phyloP scores from a whole-genome alignment of 1,140 invertebrate species.

The Lordiphosa stackelbergi region DNA sequence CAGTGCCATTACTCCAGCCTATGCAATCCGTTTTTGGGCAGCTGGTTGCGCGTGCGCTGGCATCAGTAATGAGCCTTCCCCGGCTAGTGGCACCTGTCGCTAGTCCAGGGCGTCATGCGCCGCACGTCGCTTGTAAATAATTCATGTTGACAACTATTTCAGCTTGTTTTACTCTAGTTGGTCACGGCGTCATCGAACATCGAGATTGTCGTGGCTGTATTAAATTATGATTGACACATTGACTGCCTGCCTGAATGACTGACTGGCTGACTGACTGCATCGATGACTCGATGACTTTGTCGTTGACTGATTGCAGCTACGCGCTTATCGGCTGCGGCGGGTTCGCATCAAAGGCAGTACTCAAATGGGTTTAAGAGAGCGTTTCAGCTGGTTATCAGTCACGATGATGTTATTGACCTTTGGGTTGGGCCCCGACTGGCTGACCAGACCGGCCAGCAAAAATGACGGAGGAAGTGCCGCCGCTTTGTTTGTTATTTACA shows the following conservation, averaged over 20 bases:
- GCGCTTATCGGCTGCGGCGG: constrained; percentile 27
- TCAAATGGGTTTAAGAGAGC: constrained; percentile 4
- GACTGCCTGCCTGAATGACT: constrained; percentile 55
- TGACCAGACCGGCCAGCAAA: not conserved
- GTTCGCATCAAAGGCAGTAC: constrained; percentile 6
- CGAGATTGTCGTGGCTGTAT: constrained; percentile 44
- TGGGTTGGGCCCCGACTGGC: not conserved
- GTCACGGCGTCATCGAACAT: constrained; percentile 39
- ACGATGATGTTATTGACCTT: constrained; percentile 49
- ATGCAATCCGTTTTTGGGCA: constrained; percentile 60
- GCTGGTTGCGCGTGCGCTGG: constrained; percentile 64
- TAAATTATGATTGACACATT: constrained; percentile 75
- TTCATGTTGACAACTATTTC: constrained; percentile 75
- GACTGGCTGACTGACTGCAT: constrained; percentile 20
- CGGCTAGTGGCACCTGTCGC: constrained; percentile 32
- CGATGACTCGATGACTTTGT: constrained; percentile 8
- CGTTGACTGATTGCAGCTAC: constrained; percentile 3
- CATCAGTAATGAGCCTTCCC: constrained; percentile 55
- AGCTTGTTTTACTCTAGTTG: constrained; percentile 69
- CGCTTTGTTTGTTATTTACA: no score
- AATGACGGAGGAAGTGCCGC: not conserved
- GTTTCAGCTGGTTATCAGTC: constrained; percentile 20
- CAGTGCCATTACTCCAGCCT: not conserved
- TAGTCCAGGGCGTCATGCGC: constrained; percentile 45
- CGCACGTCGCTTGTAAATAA: constrained; percentile 72